phyloP scores from a whole-genome alignment of 2,113 vertebrate species.

The Cyprinus carpio region DNA sequence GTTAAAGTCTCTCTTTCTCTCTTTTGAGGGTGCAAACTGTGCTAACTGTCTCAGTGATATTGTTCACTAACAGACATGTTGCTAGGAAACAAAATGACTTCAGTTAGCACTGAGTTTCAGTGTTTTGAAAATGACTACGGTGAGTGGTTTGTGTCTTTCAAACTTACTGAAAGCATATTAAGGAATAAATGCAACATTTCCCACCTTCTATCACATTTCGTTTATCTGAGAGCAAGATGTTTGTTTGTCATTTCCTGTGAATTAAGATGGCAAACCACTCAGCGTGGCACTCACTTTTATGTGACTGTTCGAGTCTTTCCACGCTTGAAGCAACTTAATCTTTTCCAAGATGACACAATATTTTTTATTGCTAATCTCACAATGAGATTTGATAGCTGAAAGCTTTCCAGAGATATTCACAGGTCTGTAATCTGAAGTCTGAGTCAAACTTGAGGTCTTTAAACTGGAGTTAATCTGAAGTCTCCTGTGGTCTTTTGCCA shows the following conservation, averaged over 20 bases:
- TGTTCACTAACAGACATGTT: slow-evolving; percentile 38
- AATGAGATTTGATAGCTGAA: not conserved
- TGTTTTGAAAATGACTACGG: not conserved
- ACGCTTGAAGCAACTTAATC: no score
- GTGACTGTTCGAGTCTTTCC: no score
- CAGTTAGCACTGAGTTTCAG: slow-evolving; percentile 36
- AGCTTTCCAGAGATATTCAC: not conserved
- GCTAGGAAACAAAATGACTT: slow-evolving; percentile 31
- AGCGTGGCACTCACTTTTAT: no score
- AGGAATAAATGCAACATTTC: not conserved
- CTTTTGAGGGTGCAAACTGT: not conserved
- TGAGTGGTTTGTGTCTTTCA: slow-evolving; percentile 3
- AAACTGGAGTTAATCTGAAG: not conserved
- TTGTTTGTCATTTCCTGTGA: not conserved
- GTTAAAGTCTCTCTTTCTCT: slow-evolving; percentile 14
- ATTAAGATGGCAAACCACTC: no score
- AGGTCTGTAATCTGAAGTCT: not conserved
- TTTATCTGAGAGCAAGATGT: not conserved
- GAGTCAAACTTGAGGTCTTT: not conserved
- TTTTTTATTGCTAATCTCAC: not conserved
- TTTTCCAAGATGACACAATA: not conserved
- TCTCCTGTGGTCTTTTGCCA: not conserved
- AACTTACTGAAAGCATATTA: not conserved
- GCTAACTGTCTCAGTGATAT: slow-evolving; percentile 14
- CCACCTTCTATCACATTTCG: not conserved